Evolutionary conservation across 2,113 vertebrate genomes (phyloP).

Genomic region (Sander vitreus): DNA sequence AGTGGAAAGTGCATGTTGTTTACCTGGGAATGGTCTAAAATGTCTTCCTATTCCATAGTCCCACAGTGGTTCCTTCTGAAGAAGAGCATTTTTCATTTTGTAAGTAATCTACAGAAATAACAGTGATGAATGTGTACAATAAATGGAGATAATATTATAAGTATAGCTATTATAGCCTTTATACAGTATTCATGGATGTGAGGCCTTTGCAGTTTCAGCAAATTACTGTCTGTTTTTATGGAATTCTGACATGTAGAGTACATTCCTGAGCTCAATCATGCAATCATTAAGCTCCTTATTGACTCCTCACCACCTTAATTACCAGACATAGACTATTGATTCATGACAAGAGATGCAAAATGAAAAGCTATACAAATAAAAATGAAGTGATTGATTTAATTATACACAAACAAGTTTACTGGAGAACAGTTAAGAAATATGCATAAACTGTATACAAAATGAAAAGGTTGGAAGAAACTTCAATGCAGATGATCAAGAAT

Average conservation of each 20-base stretch:
- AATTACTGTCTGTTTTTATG: background rate
- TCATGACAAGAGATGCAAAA: background rate
- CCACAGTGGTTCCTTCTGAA: background rate
- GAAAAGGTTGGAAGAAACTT: background rate
- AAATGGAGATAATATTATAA: background rate
- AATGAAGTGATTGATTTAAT: background rate
- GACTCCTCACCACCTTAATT: background rate
- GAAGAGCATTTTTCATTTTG: background rate
- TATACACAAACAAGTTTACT: background rate
- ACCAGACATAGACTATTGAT: background rate
- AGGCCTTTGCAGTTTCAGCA: background rate
- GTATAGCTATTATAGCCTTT: background rate
- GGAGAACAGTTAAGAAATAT: background rate
- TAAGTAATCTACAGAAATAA: background rate
- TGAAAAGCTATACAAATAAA: background rate
- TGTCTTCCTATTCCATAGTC: background rate
- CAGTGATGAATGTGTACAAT: background rate
- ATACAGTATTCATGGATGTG: background rate
- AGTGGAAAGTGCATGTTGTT: slow-evolving; percentile 58
- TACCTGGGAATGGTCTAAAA: slow-evolving; percentile 45
- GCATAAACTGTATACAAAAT: background rate
- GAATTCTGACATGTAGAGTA: background rate
- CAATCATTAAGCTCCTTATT: background rate
- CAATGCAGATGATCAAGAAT: background rate
- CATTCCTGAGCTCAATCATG: slow-evolving; percentile 23